A percentile compares a stretch with the other conserved stretches of the same genome.
Conservation (phyloP, 1,140 invertebrate genomes). For the Penaeus vannamei region DNA sequence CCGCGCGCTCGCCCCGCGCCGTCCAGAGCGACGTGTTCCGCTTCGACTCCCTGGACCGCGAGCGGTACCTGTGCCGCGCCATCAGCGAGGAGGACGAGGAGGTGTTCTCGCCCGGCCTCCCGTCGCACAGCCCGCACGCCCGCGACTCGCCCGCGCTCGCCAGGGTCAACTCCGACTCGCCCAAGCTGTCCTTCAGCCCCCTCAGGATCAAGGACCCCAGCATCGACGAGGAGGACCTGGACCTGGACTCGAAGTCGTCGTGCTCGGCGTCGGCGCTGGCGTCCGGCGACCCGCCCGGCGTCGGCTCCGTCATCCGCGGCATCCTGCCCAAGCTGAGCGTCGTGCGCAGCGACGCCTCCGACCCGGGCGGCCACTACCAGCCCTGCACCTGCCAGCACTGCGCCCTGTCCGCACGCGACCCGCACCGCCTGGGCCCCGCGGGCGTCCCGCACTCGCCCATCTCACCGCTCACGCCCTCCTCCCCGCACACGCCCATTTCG, state of each 20-base stretch:
- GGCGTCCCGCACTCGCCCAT: constrained; percentile 58
- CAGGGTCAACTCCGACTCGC: constrained; percentile 77
- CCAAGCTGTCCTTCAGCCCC: constrained; percentile 75
- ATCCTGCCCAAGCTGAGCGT: constrained; percentile 68
- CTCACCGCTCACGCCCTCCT: constrained; percentile 65
- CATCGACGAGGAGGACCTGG: constrained; percentile 72
- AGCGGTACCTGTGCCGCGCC: constrained; percentile 71
- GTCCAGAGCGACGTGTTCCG: constrained; percentile 73
- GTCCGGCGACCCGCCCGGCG: constrained; percentile 69
- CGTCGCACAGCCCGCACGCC: constrained; percentile 57
- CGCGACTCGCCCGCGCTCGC: constrained; percentile 68
- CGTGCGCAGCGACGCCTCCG: constrained; percentile 68
- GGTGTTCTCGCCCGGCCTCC: constrained; percentile 64
- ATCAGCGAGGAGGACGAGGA: constrained; percentile 74
- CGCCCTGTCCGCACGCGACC: constrained; percentile 62
- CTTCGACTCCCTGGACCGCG: constrained; percentile 74
- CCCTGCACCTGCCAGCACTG: constrained; percentile 66
- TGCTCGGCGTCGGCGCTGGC: constrained; percentile 50
- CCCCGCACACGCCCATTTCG: constrained; percentile 71
- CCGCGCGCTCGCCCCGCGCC: constrained; percentile 52
- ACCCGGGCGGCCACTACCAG: constrained; percentile 69
- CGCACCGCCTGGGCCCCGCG: constrained; percentile 54
- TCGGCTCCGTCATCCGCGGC: constrained; percentile 62
- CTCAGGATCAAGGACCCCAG: constrained; percentile 75
- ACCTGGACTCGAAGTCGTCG: constrained; percentile 70